Evolutionary conservation across 1,140 invertebrate genomes (phyloP), one percentile per base, ranked within the genome.

Genomic region (Caenorhabditis latens): DNA sequence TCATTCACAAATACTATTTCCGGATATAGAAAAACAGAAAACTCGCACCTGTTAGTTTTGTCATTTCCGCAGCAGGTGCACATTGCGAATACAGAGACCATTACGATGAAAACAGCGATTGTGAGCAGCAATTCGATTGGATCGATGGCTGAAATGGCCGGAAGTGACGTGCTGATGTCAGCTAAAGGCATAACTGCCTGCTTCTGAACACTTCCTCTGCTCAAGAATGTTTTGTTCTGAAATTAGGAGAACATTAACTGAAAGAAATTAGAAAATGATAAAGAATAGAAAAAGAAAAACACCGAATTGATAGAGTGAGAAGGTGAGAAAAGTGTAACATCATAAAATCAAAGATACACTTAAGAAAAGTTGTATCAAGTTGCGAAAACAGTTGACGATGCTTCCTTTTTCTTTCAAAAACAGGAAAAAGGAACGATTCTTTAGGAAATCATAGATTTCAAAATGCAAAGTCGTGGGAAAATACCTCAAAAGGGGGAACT

Each of bases 271-370:
- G 42, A 46, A 43, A 43, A 16, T 14, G 21, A 6, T 71, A 21
- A 19, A 46, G 11, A 21, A 43, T 65, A 32, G 32, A 16, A 65
- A n/a, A 32, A 16, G n/a, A 71, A 48, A 42, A 71, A 71, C 21
- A 40, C 16, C 13, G 40, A 71, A 46, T 46, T 7, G 24, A 71
- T 43, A 46, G n/a, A 71, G 16, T 7, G 42, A 46, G 19, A 71
- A 79, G 71, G 71, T n/a, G 71, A 79, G 71, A 79, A 79, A 79
- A 79, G 71, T 79, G 71, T 79, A 79, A 79, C 43, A 42, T 79
- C 71, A 42, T 79, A 43, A 48, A 79, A 21, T 71, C 42, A 42
- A 50, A 48, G 46, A n/a, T 50, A 53, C 71, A 79, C 7, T 71
- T 16, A 63, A 58, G 57, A 63, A 32, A 32, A 63, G 32, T 7